A percentile compares a stretch with the other conserved stretches of the same genome.
phyloP scores from a whole-genome alignment of 2,888 invertebrate genomes.

The Danaus chrysippus region DNA sequence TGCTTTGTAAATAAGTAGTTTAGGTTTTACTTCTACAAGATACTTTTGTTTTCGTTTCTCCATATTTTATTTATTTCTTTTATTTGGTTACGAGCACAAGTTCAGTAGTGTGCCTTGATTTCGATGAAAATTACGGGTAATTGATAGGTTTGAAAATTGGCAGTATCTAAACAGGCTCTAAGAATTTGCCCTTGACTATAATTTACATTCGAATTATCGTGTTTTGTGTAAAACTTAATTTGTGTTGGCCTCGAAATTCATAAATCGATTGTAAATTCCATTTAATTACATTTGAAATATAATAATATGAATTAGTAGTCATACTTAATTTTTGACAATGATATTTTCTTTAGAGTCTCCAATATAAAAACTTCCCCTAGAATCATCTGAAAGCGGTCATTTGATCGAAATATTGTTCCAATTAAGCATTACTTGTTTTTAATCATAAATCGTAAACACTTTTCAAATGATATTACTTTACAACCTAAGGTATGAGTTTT shows the following conservation, averaged over 20 bases:
- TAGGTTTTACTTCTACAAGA: too few species aligned
- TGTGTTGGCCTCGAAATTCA: conserved; percentile 6
- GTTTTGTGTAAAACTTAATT: conserved; percentile 5
- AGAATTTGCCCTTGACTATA: conserved; percentile 29
- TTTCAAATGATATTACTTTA: too few species aligned
- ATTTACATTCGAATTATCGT: conserved; percentile 47
- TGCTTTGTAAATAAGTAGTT: too few species aligned
- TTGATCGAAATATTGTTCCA: too few species aligned
- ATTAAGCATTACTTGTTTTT: too few species aligned
- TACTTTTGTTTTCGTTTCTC: too few species aligned
- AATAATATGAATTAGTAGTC: too few species aligned
- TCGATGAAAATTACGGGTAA: conserved; percentile 10
- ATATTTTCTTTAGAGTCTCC: neutral
- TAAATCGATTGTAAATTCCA: neutral
- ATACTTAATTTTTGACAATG: too few species aligned
- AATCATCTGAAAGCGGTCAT: too few species aligned
- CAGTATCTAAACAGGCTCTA: conserved; percentile 19
- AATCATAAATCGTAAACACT: too few species aligned
- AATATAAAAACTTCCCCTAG: too few species aligned
- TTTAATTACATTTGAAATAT: neutral
- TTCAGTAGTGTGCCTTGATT: neutral
- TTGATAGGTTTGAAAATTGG: conserved; percentile 23
- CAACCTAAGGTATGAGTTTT: too few species aligned
- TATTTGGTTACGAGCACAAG: neutral
- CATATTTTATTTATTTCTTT: neutral